phyloP scores from a whole-genome alignment of 1,140 invertebrate species.

The Andricus grossulariae region DNA sequence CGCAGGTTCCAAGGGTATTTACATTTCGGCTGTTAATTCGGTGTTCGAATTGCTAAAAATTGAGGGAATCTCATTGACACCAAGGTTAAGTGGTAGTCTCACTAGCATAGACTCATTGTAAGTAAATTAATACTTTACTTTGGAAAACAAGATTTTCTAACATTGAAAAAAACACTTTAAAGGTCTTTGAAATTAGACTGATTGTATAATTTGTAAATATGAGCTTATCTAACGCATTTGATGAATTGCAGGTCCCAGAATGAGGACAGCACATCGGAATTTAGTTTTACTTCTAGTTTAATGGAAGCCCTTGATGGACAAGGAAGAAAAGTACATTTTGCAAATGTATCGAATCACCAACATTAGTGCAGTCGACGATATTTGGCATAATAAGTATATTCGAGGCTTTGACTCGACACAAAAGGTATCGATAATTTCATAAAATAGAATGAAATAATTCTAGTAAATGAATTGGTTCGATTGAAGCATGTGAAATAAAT shows the following conservation, averaged over 20 bases:
- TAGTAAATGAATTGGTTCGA: no score
- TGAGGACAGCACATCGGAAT: slow-evolving; percentile 73
- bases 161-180: slow-evolving; percentile 37
- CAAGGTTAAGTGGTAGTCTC: slow-evolving; percentile 57
- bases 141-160: slow-evolving; percentile 17
- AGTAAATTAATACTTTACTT: slow-evolving; percentile 37
- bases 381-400: neutral
- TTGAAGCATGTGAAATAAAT: no score
- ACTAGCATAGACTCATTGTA: slow-evolving; percentile 66
- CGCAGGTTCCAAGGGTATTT: slow-evolving; percentile 73
- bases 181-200: no score
- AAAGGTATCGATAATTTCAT: neutral
- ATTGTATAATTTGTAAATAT: no score
- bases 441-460: no score
- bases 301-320: slow-evolving; percentile 71
- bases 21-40: slow-evolving; percentile 69
- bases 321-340: slow-evolving; percentile 70
- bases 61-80: slow-evolving; percentile 57
- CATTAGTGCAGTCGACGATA: neutral
- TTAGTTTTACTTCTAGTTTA: slow-evolving; percentile 74
- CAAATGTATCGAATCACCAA: slow-evolving; percentile 54
- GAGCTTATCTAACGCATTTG: no score
- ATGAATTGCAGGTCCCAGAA: slow-evolving; percentile 59
- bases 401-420: neutral
- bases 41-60: slow-evolving; percentile 70